A percentile compares a stretch with the other conserved stretches of the same genome.
Conservation (phyloP, 2,113 vertebrate species). For the Chauna torquata region DNA sequence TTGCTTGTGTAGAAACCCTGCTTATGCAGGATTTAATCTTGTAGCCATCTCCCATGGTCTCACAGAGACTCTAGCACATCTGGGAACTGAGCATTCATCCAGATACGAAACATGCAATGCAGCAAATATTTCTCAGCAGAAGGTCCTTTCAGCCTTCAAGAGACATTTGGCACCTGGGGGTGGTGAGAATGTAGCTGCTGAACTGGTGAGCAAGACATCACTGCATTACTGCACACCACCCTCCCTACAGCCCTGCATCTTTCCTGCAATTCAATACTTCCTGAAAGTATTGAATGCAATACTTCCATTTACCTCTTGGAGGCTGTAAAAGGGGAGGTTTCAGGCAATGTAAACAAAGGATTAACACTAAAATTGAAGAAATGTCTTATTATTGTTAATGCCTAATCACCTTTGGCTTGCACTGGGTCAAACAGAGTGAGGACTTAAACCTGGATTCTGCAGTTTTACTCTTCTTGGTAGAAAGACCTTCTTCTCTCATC, state of each 20-base stretch:
- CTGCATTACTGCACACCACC: background rate
- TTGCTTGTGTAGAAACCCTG: background rate
- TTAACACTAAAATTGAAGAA: background rate
- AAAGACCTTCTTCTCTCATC: background rate
- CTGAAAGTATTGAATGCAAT: no score
- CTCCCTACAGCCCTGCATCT: background rate
- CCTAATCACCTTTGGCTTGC: background rate
- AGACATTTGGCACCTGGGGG: background rate
- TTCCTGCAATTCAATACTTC: no score
- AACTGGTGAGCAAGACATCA: background rate
- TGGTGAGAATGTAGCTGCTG: background rate
- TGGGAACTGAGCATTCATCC: background rate
- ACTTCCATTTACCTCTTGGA: no score
- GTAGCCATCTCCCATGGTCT: no score
- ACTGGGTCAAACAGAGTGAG: background rate
- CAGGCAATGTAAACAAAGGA: background rate
- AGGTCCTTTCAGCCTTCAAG: background rate
- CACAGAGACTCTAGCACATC: background rate
- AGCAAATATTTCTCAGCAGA: background rate
- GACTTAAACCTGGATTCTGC: background rate
- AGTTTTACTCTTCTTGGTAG: background rate
- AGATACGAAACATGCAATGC: background rate
- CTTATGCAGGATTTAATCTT: background rate
- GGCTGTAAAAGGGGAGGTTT: background rate
- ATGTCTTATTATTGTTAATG: no score